Evolutionary conservation across 2,797 vertebrate genomes (phyloP).

Genomic region (Scolopax rusticola): DNA sequence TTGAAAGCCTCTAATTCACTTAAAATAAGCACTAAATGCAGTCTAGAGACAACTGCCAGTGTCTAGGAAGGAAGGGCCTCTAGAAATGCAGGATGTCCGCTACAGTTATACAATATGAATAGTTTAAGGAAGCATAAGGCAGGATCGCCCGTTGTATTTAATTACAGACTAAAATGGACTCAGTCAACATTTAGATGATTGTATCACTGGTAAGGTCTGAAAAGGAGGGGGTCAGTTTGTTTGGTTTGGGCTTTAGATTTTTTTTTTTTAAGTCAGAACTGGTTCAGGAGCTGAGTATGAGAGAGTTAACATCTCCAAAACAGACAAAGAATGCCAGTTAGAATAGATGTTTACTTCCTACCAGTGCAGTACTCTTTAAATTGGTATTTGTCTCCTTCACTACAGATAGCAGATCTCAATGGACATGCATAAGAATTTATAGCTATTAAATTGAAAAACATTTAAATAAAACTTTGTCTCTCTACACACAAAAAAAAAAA

Average conservation of each 20-base stretch:
- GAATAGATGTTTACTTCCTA: background rate
- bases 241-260: background rate
- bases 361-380: background rate
- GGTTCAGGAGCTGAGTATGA: background rate
- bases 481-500: background rate
- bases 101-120: background rate
- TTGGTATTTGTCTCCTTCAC: background rate
- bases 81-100: background rate
- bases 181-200: background rate
- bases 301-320: background rate
- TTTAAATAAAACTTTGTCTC: background rate
- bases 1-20: background rate
- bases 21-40: background rate
- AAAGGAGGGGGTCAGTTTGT: background rate
- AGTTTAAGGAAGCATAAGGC: background rate
- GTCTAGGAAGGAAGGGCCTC: background rate
- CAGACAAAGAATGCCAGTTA: background rate
- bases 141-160: accelerated
- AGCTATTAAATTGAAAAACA: background rate
- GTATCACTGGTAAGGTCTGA: background rate
- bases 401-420: background rate
- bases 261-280: background rate
- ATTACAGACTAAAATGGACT: background rate
- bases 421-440: background rate
- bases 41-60: background rate